These are phyloP conservation scores for Sthenelais limicola DNA, from an alignment of 2,888 invertebrate genomes.

Conservation along the genomic window DNA sequence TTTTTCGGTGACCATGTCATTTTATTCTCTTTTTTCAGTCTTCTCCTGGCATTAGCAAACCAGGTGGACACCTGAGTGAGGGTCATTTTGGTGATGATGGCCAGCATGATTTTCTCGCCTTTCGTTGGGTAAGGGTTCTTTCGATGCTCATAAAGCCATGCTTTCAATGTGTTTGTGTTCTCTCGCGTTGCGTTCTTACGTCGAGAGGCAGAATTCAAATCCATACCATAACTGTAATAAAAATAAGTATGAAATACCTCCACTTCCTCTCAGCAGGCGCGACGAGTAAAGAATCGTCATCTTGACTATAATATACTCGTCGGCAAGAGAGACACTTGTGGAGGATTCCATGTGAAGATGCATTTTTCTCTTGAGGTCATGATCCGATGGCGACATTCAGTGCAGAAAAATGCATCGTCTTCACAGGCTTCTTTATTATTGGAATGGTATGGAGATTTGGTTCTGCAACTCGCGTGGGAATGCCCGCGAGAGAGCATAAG, in stretches of 20 bases:
- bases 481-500: no score
- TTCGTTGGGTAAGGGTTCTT: slow-evolving; percentile 97
- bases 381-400: no score
- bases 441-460: no score
- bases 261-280: background rate
- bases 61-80: slow-evolving; percentile 92
- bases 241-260: background rate
- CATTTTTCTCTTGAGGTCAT: no score
- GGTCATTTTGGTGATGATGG: slow-evolving; percentile 96
- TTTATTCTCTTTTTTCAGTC: slow-evolving; percentile 98
- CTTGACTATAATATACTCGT: no score
- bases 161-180: slow-evolving; percentile 96
- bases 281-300: no score
- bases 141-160: slow-evolving; percentile 97
- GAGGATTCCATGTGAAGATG: no score
- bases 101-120: slow-evolving; percentile 95
- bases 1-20: slow-evolving; percentile 98
- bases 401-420: no score
- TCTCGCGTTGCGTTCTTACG: slow-evolving; percentile 98
- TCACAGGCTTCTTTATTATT: no score
- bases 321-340: no score
- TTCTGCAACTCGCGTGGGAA: no score
- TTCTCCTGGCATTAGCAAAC: slow-evolving; percentile 94
- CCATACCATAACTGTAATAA: slow-evolving; percentile 72
- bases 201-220: slow-evolving; percentile 86